These are phyloP conservation scores for Osmerus eperlanus DNA, from an alignment of 2,113 vertebrate species.

Conservation along the genomic window DNA sequence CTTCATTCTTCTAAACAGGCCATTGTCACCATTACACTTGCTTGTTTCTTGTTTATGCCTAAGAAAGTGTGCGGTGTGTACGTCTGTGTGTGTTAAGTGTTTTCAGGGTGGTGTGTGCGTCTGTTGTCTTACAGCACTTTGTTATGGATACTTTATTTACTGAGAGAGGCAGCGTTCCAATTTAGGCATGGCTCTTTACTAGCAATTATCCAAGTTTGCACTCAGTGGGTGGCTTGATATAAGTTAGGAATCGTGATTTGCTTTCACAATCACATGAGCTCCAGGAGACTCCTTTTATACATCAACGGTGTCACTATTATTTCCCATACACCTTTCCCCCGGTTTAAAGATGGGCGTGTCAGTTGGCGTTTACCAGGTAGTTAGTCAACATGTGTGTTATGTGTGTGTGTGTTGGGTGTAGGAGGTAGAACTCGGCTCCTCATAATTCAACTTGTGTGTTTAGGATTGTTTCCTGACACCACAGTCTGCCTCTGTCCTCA, in stretches of 20 bases:
- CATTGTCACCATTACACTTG: constrained; percentile 26
- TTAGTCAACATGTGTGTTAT: too few relatives aligned
- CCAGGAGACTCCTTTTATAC: too few relatives aligned
- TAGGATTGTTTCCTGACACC: constrained; percentile 35
- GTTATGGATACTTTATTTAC: constrained; percentile 33
- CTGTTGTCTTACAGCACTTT: neutral
- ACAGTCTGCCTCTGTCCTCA: constrained; percentile 46
- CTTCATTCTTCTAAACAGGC: constrained; percentile 37
- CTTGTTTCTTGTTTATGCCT: neutral
- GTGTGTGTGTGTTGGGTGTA: too few relatives aligned
- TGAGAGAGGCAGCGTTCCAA: constrained; percentile 12
- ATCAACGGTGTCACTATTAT: neutral
- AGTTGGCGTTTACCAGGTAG: neutral
- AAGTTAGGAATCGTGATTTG: constrained; percentile 23
- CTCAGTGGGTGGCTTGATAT: constrained; percentile 34
- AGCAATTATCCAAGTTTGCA: constrained; percentile 33
- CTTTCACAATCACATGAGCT: neutral
- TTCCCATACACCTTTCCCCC: neutral
- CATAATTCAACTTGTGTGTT: neutral
- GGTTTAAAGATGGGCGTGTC: neutral
- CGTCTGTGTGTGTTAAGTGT: constrained; percentile 8
- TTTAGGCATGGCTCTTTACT: constrained; percentile 15
- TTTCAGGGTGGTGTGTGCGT: neutral
- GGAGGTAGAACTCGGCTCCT: too few relatives aligned
- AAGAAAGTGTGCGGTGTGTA: neutral